Base-by-base conservation (phyloP, 2,888 invertebrate genomes). In the Criorhina ranunculi region DNA sequence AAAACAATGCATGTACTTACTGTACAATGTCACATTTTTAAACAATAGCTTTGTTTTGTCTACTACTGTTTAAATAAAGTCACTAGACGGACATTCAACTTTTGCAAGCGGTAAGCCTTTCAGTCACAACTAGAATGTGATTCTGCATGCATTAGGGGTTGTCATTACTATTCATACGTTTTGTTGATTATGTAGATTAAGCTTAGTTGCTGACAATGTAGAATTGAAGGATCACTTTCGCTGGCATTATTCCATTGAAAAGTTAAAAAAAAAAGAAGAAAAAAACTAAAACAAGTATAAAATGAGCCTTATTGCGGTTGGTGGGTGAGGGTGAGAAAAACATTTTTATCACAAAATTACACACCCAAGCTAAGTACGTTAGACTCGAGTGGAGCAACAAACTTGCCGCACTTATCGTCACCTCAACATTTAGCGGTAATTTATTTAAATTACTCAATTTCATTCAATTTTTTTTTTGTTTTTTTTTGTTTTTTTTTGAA, bases 391-490 rank as follows among this genome's bases (percentile, higher is more conserved):
- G 8, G 17, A 35, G 37, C 19, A 37, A 1, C 19, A n/a, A 11
- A 11, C 5, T 37, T 11, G 46, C 33, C 60, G 51, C 19, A n/a
- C 24, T 62, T 6, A 46, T 35, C 5, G 33, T 19, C 46, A 15
- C 2, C 15, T 42, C 42, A 42, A 66, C 57, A 59, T 44, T 62
- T 59, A 57, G 15, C 55, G 29, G 37, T 69, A 78, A 78, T 78
- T 69, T 69, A 19, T 62, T 53, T 31, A 44, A 78, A 78, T 78
- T 69, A 51, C 77, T 78, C 53, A 60, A 70, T 67, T 78, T 70
- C 70, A 78, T 62, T 78, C 55, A 62, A n/a, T n/a, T n/a, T n/a
- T n/a, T n/a, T n/a, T n/a, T n/a, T n/a, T n/a, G n/a, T n/a, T n/a
- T n/a, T n/a, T n/a, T n/a, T n/a, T n/a, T n/a, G n/a, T n/a, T n/a